Conservation (phyloP, 1,140 invertebrate genomes). For the Brachionus angularis region DNA sequence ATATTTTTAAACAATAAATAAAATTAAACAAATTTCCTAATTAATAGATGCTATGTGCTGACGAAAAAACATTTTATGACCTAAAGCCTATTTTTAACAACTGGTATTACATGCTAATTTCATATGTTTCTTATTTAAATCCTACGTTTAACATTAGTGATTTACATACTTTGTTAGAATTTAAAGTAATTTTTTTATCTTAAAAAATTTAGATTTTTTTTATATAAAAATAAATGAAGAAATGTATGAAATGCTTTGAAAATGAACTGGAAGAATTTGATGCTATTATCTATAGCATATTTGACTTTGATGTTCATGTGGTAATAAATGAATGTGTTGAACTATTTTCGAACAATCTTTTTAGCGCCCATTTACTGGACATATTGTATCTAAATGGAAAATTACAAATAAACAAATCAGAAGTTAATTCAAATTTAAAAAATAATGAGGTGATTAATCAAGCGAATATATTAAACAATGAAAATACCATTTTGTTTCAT, state of each 20-base stretch:
- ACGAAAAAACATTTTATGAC: conserved; percentile 24
- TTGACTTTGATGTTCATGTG: conserved; percentile 19
- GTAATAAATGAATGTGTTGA: background rate
- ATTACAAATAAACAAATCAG: conserved; percentile 29
- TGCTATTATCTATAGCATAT: conserved; percentile 7
- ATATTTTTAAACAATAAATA: no score
- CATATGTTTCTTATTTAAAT: conserved; percentile 37
- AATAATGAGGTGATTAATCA: no score
- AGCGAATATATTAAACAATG: background rate
- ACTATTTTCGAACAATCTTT: conserved; percentile 27
- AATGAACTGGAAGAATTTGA: conserved; percentile 18
- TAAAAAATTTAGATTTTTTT: background rate
- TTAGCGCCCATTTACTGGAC: conserved; percentile 25
- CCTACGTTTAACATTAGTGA: conserved; percentile 41
- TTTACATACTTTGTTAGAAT: background rate
- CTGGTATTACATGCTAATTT: conserved; percentile 43
- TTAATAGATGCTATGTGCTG: conserved; percentile 29
- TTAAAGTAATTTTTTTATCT: background rate
- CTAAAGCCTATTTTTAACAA: conserved; percentile 17
- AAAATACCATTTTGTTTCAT: background rate
- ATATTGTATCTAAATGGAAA: conserved; percentile 30
- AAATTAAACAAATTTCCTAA: background rate
- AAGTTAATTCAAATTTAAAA: no score
- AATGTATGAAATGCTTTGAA: background rate
- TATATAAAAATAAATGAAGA: background rate